Conservation (phyloP, 2,888 invertebrate genomes). For the Zaprionus lineosus region DNA sequence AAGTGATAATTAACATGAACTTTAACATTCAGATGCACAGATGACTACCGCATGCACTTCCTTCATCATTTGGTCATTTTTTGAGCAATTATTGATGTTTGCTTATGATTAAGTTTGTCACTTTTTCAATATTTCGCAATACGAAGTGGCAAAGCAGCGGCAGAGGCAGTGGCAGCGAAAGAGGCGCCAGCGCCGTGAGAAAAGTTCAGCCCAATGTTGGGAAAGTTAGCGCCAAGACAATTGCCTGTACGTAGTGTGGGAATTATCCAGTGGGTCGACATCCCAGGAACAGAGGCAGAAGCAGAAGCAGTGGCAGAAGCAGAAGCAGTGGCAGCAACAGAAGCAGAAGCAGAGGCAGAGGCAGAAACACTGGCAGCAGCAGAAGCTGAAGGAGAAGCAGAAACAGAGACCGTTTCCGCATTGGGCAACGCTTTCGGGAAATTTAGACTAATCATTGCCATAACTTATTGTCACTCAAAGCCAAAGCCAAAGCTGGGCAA, state of each 20-base stretch:
- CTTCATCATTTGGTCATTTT: constrained; percentile 28
- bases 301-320: too few relatives aligned
- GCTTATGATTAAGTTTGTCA: constrained; percentile 48
- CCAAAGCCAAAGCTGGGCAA: constrained; percentile 35
- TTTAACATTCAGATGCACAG: too few relatives aligned
- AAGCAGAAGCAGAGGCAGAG: too few relatives aligned
- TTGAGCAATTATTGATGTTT: constrained; percentile 36
- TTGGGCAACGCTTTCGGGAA: constrained; percentile 47
- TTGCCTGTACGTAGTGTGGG: constrained; percentile 18
- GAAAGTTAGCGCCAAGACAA: constrained; percentile 39
- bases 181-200: constrained; percentile 63
- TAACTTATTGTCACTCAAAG: constrained; percentile 78
- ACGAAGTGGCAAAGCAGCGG: too few relatives aligned
- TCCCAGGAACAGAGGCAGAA: constrained; percentile 10
- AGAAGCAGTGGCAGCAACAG: too few relatives aligned
- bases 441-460: constrained; percentile 75
- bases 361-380: too few relatives aligned
- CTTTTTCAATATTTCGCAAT: constrained; percentile 54
- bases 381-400: too few relatives aligned
- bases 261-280: not conserved
- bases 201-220: constrained; percentile 40
- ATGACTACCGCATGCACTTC: constrained; percentile 37
- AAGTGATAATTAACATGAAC: too few relatives aligned
- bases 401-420: constrained; percentile 50
- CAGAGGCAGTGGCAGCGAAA: too few relatives aligned